A percentile compares a stretch with the other conserved stretches of the same genome.
These are phyloP conservation scores for Callithrix jacchus DNA, from an alignment of 2,113 vertebrate genomes.

Conservation along the genomic window DNA sequence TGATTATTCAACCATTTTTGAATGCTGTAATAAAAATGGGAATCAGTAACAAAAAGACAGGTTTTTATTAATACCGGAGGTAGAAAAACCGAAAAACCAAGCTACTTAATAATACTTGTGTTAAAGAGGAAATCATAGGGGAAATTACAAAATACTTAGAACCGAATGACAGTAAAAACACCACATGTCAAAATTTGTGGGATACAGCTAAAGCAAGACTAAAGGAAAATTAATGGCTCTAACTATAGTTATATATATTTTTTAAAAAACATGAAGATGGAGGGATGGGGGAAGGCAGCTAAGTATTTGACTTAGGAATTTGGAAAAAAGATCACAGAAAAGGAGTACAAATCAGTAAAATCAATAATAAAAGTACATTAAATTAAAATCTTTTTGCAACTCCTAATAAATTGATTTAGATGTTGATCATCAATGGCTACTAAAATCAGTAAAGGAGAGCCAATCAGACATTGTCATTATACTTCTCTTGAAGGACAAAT, in stretches of 20 bases:
- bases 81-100: constrained; percentile 49
- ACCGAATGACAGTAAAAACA: constrained; percentile 62
- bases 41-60: constrained; percentile 58
- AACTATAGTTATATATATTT: neutral
- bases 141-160: constrained; percentile 60
- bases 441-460: neutral
- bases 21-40: constrained; percentile 53
- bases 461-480: neutral
- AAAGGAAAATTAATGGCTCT: constrained; percentile 59
- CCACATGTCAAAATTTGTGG: constrained; percentile 43
- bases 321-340: neutral
- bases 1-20: constrained; percentile 25
- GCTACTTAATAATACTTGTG: constrained; percentile 49
- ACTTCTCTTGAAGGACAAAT: neutral
- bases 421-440: neutral
- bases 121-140: constrained; percentile 57
- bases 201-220: constrained; percentile 26
- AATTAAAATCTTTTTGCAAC: constrained; percentile 7
- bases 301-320: constrained; percentile 25
- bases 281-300: neutral
- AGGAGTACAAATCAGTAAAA: neutral
- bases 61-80: constrained; percentile 49
- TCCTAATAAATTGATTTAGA: neutral
- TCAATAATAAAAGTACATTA: constrained; percentile 36
- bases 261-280: constrained; percentile 23